Percentiles rank a stretch among this genome's conserved stretches.
These are phyloP conservation scores for Choristoneura fumiferana DNA, from an alignment of 1,140 invertebrate genomes.

Conservation along the genomic window DNA sequence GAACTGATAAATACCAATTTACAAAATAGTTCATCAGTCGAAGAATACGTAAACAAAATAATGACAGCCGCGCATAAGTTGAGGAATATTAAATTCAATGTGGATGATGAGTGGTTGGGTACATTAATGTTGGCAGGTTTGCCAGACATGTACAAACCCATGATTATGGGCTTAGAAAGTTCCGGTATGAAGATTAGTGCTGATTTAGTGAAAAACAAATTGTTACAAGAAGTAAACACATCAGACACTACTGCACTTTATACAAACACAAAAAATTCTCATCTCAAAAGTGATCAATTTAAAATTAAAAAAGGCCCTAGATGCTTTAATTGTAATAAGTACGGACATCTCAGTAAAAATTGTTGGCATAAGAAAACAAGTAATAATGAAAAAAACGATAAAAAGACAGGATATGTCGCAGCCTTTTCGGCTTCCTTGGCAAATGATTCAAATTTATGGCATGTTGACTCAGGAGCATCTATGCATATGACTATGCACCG, in stretches of 20 bases:
- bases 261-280: constrained; percentile 26
- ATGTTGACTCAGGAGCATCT: constrained; percentile 35
- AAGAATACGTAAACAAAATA: constrained; percentile 38
- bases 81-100: constrained; percentile 27
- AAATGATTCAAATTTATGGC: constrained; percentile 25
- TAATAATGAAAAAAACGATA: constrained; percentile 26
- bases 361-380: constrained; percentile 33
- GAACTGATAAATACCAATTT: constrained; percentile 26
- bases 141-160: constrained; percentile 32
- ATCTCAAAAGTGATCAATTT: constrained; percentile 22
- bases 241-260: constrained; percentile 34
- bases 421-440: constrained; percentile 30
- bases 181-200: constrained; percentile 37
- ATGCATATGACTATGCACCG: constrained; percentile 37
- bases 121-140: constrained; percentile 39
- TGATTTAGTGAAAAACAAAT: constrained; percentile 46
- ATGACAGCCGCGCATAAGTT: constrained; percentile 25
- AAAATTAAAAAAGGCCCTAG: constrained; percentile 31
- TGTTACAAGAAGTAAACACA: constrained; percentile 48
- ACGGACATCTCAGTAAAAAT: constrained; percentile 38
- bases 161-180: constrained; percentile 54
- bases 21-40: constrained; percentile 27
- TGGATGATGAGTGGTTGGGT: constrained; percentile 19
- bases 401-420: constrained; percentile 32
- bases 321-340: constrained; percentile 42